Conservation (phyloP, 2,113 vertebrate genomes). For the Myotis lucifugus region DNA sequence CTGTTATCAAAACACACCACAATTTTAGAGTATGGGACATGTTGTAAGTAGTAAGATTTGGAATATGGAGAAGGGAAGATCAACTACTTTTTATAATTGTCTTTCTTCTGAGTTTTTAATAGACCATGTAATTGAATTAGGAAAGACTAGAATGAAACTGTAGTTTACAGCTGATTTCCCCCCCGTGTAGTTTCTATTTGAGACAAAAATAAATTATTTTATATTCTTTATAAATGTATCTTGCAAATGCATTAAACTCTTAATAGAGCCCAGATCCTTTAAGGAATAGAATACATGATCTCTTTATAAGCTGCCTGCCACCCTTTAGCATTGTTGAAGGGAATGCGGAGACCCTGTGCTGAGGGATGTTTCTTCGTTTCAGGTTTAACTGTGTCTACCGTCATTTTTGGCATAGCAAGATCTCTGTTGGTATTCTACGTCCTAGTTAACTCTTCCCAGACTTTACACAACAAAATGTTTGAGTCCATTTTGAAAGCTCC, state of each 20-base stretch:
- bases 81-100: background rate
- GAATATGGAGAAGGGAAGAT: background rate
- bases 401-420: conserved; percentile 90
- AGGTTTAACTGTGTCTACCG: conserved; percentile 90
- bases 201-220: background rate
- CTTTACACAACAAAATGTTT: conserved; percentile 95
- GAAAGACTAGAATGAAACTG: background rate
- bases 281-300: background rate
- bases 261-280: background rate
- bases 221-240: background rate
- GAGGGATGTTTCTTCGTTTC: conserved; percentile 58
- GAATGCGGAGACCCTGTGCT: background rate
- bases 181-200: background rate
- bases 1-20: background rate
- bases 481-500: conserved; percentile 90
- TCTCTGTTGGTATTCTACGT: conserved; percentile 89
- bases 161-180: background rate
- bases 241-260: background rate
- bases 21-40: background rate
- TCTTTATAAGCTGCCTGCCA: background rate
- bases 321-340: background rate
- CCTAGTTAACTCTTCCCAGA: conserved; percentile 89
- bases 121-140: background rate
- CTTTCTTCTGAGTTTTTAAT: background rate
- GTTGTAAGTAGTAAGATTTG: background rate